These are phyloP conservation scores for Phylloscopus trochilus DNA, from an alignment of 2,113 vertebrate species.

Conservation along the genomic window DNA sequence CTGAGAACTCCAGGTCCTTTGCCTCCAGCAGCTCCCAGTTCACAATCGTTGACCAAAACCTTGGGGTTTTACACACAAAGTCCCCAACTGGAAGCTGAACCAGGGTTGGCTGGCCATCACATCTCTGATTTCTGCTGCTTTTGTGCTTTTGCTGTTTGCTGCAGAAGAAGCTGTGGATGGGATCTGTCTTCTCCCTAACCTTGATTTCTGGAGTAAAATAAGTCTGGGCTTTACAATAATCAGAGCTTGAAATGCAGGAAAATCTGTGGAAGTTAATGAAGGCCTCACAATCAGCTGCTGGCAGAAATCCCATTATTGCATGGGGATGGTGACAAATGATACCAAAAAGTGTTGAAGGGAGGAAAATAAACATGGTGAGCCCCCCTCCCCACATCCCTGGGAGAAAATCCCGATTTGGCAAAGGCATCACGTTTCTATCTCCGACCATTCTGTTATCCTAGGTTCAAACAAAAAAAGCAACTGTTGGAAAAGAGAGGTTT, in stretches of 20 bases:
- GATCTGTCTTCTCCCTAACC: neutral
- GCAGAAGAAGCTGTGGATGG: neutral
- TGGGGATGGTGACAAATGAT: neutral
- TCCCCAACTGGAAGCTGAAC: neutral
- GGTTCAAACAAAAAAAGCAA: neutral
- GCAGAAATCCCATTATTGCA: constrained; percentile 6
- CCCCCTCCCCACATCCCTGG: neutral
- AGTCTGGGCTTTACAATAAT: neutral
- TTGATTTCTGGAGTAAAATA: neutral
- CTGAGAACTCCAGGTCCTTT: neutral
- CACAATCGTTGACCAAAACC: neutral
- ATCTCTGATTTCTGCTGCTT: neutral
- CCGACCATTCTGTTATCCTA: rapidly evolving
- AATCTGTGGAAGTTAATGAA: neutral
- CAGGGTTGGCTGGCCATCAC: neutral
- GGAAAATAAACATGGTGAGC: neutral
- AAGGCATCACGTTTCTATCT: neutral
- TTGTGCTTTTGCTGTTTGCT: neutral
- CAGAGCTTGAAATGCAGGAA: neutral
- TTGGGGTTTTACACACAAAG: neutral
- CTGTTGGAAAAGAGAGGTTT: neutral
- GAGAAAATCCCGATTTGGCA: neutral
- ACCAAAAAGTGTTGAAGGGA: neutral
- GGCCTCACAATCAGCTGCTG: neutral
- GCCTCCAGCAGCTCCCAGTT: neutral